Base-by-base conservation (phyloP, 2,888 invertebrate genomes). In the Cistogaster globosa region DNA sequence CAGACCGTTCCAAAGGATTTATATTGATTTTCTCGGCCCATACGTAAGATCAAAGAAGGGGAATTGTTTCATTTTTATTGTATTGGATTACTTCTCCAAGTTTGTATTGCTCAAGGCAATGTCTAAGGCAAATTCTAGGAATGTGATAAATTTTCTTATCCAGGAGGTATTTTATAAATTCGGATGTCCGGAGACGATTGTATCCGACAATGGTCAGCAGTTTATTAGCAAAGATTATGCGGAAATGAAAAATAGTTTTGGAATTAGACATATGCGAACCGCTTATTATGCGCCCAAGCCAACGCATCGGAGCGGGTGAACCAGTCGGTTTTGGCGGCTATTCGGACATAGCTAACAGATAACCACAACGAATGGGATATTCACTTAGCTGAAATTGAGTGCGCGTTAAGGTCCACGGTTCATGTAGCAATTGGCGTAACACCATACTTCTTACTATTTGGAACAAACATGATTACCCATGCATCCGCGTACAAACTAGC, bases 361-460 rank as follows among this genome's bases (percentile, higher is more conserved):
- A 58, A 58, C n/a, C 58, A 58, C 3, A 32, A 3, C 4, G 62
- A 62, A 2, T 62, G 62, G 62, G 62, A 62, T 12, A 6, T 42
- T 18, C 62, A 62, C 14, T 18, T 58, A 7, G 22, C 22, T 4
- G 58, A 58, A 2, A 58, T 58, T 0, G 58, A 58, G 12, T 26
- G 58, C n/a, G 58, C 58, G 0, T n/a, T 58, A 8, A 4, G 58
- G 12, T 58, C 58, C 0, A 16, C 58, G 11, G 62, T 62, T 5
- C 62, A 62, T n/a, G 11, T 18, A 9, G 62, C 62, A 4, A 62
- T 14, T 1, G 62, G 62, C 0, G 18, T 42, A 18, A 62, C 62
- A 20, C 62, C 62, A 20, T 62, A 62, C 42, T 62, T 62, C 18
- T n/a, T n/a, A n/a, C n/a, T n/a, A n/a, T n/a, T n/a, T n/a, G n/a